Conservation (phyloP, 2,888 invertebrate species). For the Dusona sp. region DNA sequence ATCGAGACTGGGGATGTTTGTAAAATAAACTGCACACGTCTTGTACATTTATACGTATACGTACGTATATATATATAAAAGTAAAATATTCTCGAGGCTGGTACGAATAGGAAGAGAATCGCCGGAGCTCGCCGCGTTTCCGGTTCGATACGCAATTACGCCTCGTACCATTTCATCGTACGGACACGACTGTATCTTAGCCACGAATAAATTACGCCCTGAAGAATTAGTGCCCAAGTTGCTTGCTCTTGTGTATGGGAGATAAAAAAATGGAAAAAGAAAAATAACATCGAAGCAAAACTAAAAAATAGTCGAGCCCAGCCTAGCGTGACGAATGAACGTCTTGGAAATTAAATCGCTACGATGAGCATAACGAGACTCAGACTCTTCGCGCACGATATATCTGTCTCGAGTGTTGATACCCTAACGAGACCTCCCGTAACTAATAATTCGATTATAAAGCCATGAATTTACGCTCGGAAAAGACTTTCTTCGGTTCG, state of each 20-base stretch:
- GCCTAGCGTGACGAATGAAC: conserved; percentile 55
- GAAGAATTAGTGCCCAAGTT: conserved; percentile 48
- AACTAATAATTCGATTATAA: conserved; percentile 30
- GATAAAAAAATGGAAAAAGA: conserved; percentile 15
- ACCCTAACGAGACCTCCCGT: conserved; percentile 19
- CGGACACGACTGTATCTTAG: conserved; percentile 26
- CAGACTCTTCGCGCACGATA: conserved; percentile 20
- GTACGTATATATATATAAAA: conserved; percentile 3
- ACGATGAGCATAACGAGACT: conserved; percentile 47
- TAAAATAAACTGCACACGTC: conserved; percentile 36
- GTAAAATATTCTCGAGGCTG: conserved; percentile 55
- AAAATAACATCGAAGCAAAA: conserved; percentile 1
- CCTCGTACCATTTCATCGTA: conserved; percentile 64
- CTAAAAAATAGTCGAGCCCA: conserved; percentile 13
- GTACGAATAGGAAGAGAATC: conserved; percentile 66
- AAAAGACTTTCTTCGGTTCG: neutral
- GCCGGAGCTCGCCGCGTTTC: conserved; percentile 65
- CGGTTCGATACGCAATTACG: conserved; percentile 72
- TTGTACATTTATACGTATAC: neutral
- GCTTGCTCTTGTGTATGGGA: conserved; percentile 5
- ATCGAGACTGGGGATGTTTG: conserved; percentile 61
- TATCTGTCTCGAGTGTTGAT: conserved; percentile 1
- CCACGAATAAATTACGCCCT: conserved; percentile 56
- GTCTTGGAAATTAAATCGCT: conserved; percentile 62
- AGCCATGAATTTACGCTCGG: neutral